Evolutionary conservation across 2,797 vertebrate species (phyloP), one percentile per base, ranked within the genome.

Genomic region (Tinamus major): DNA sequence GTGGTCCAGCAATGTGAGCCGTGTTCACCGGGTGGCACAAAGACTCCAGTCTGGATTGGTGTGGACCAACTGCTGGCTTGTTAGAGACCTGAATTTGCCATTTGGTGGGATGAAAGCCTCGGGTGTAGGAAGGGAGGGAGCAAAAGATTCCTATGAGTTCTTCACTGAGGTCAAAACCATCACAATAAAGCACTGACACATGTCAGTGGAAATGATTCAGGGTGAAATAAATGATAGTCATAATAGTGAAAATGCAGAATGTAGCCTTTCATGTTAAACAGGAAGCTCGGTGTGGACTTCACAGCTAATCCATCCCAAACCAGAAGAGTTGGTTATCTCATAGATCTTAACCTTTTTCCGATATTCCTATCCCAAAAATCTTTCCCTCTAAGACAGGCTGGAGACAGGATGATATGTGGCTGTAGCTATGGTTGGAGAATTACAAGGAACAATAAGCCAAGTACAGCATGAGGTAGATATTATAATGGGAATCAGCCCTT

Each of bases 11-110:
- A 97, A 98, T 0, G 98, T 99, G 88, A 98, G 98, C 5, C 98
- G 97, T 0, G 87, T 99, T 69, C 99, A 99, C 96, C 96, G 99
- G 2, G 97, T 99, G 91, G 99, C 99, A 56, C 98, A 88, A 96
- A 97, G 85, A 65, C 89, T 99, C 9, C 98, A 99, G 91, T 96
- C 98, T 1, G 99, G 99, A 4, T 74, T 99, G 94, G 98, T 99
- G 84, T 99, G 99, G 99, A 98, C 98, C 97, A 99, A 99, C 97
- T 99, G 99, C 97, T 99, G 99, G 99, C 97, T 99, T 72, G 96
- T 99, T 94, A 98, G 99, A 79, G 99, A 99, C 92, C 97, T 99
- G 90, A 99, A 99, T 93, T 98, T 99, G 92, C 99, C 99, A 2
- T 99, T 99, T 26, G 99, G 99, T 49, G 99, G 99, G 29, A 98